These are phyloP conservation scores for Macrophya alboannulata DNA, from an alignment of 2,888 invertebrate genomes.

Conservation along the genomic window DNA sequence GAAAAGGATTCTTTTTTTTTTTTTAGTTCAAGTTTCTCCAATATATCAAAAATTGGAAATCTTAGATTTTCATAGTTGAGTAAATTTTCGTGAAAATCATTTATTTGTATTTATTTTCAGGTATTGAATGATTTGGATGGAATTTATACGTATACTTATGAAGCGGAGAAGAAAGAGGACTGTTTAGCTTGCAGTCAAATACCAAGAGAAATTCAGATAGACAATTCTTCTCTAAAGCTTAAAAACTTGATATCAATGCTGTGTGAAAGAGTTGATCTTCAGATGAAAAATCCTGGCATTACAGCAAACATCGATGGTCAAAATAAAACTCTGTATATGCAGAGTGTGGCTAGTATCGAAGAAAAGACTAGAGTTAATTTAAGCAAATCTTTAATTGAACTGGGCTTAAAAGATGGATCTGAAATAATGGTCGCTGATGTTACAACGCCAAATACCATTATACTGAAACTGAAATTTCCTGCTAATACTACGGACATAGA, in stretches of 20 bases:
- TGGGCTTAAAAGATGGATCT: conserved; percentile 92
- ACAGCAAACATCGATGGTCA: conserved; percentile 91
- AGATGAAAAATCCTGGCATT: conserved; percentile 96
- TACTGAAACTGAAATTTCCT: conserved; percentile 87
- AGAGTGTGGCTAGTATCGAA: conserved; percentile 95
- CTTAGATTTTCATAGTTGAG: background rate
- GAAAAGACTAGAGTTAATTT: conserved; percentile 94
- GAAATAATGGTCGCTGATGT: conserved; percentile 95
- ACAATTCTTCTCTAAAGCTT: conserved; percentile 86
- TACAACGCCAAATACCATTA: conserved; percentile 92
- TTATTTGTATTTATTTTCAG: conserved; percentile 62
- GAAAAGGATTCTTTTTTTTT: background rate
- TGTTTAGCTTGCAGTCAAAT: conserved; percentile 94
- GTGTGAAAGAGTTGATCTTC: conserved; percentile 88
- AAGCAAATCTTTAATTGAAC: conserved; percentile 91
- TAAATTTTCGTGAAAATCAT: background rate
- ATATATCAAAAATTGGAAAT: background rate
- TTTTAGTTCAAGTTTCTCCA: background rate
- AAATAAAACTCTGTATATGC: conserved; percentile 96
- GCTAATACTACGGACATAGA: conserved; percentile 71
- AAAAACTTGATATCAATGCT: conserved; percentile 92
- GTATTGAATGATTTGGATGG: conserved; percentile 95
- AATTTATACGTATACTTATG: conserved; percentile 97
- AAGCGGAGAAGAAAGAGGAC: conserved; percentile 92
- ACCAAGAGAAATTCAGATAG: conserved; percentile 85